Base-by-base conservation (phyloP, 1,140 invertebrate species). In the Babylonia areolata region DNA sequence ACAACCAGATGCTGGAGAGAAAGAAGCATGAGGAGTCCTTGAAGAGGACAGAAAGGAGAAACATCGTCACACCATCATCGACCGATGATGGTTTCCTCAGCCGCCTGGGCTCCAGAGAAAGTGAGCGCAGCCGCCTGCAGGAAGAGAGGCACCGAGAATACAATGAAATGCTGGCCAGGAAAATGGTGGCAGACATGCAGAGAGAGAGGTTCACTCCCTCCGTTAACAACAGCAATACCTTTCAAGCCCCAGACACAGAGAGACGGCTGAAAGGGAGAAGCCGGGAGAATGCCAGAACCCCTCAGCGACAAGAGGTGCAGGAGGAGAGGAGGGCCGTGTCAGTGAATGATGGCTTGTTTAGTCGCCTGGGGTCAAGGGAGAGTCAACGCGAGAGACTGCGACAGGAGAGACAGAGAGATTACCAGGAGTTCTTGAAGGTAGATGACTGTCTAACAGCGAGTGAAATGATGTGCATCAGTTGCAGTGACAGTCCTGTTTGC, bases 371-470 rank as follows among this genome's bases (percentile, higher is more conserved):
- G 20, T 77, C 39, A 2, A 77, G 75, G 28, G 75, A 77, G 37
- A 37, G 75, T 40, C 15, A 77, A 5, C 35, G 37, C 6, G 35
- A 77, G 15, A 77, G 28, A 37, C 75, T 77, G 37, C 37, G 37
- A 23, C 33, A 77, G 28, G 75, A 77, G 40, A 39, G 37, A 37
- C 75, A 77, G 11, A 28, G 31, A 20, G 75, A 77, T 17, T 77
- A 77, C 75, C 33, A 77, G 40, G 75, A 39, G 12, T 77, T 77
- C 31, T 40, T 77, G 75, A 77, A 77, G 75, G 75, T 77, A 77
- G 71, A 73, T 73, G 23, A n/a, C 2, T 1, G 46, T 51, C n/a
- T n/a, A 17, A 51, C 5, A 64, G 28, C 23, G 58, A 23, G 20
- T 64, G 58, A 5, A 23, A 23, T 64, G 58, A 28, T 20, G 71